A percentile compares a stretch with the other conserved stretches of the same genome.
Conservation (phyloP, 2,797 vertebrate genomes). For the Pangasius larnaudii region DNA sequence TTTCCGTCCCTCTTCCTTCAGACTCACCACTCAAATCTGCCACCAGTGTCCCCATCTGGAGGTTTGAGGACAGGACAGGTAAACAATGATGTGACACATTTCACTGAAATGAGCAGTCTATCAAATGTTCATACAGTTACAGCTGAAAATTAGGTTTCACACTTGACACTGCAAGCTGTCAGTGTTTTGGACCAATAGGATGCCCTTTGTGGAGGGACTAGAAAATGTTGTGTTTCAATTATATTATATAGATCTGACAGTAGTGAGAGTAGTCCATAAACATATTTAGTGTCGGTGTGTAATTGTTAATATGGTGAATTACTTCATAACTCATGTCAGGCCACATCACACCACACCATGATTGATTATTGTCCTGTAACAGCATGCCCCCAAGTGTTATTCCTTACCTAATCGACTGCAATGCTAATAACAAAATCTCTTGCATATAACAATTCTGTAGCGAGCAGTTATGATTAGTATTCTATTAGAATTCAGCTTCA, state of each 20-base stretch:
- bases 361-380: background rate
- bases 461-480: background rate
- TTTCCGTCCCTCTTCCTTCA: conserved; percentile 78
- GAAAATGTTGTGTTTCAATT: background rate
- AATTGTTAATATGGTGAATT: background rate
- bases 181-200: background rate
- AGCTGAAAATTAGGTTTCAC: background rate
- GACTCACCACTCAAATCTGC: conserved; percentile 71
- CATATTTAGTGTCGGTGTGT: background rate
- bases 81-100: conserved; percentile 44
- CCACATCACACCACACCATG: no score
- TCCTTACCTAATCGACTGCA: background rate
- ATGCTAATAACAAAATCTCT: background rate
- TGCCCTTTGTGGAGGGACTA: background rate
- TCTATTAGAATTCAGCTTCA: background rate
- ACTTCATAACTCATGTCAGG: background rate
- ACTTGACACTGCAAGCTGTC: background rate
- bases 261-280: no score
- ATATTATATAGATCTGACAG: background rate
- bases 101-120: background rate
- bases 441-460: no score
- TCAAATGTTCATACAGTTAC: background rate
- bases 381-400: background rate
- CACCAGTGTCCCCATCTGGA: conserved; percentile 79
- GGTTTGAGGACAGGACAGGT: conserved; percentile 79